Percentiles rank a stretch among this genome's conserved stretches.
phyloP scores from a whole-genome alignment of 2,797 vertebrate genomes.

The Macropus fuliginosus region DNA sequence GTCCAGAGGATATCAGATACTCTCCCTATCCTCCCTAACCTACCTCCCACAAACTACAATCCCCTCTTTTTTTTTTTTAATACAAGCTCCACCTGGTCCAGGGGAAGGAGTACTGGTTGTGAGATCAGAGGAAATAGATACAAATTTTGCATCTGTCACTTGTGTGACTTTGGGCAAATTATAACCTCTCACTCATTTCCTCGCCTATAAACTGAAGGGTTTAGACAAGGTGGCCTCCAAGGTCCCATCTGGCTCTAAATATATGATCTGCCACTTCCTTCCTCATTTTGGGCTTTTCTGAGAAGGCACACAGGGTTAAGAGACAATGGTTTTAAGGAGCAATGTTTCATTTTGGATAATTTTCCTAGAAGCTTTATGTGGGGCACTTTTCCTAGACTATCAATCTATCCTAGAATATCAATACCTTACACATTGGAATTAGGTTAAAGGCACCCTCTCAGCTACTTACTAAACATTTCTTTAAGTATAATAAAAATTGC shows the following conservation, averaged over 20 bases:
- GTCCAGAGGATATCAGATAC: neutral
- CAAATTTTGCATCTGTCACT: neutral
- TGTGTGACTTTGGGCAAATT: neutral
- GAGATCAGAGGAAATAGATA: neutral
- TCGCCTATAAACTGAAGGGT: neutral
- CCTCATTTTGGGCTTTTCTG: neutral
- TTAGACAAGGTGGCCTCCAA: neutral
- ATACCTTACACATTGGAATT: neutral
- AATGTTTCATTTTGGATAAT: neutral
- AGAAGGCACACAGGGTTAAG: neutral
- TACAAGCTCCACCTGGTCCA: neutral
- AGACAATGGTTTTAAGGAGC: neutral
- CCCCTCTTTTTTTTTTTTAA: neutral
- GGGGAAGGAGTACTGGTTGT: neutral
- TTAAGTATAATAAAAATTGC: neutral
- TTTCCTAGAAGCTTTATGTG: neutral
- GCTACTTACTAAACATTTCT: neutral
- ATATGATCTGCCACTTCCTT: neutral
- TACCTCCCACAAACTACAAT: no score
- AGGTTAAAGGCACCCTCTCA: rapidly evolving
- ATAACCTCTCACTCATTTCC: neutral
- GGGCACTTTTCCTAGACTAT: neutral
- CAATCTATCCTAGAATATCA: neutral
- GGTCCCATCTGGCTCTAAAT: neutral
- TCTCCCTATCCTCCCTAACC: neutral